These are phyloP conservation scores for Psilopogon haemacephalus DNA, from an alignment of 2,113 vertebrate genomes.

Conservation along the genomic window DNA sequence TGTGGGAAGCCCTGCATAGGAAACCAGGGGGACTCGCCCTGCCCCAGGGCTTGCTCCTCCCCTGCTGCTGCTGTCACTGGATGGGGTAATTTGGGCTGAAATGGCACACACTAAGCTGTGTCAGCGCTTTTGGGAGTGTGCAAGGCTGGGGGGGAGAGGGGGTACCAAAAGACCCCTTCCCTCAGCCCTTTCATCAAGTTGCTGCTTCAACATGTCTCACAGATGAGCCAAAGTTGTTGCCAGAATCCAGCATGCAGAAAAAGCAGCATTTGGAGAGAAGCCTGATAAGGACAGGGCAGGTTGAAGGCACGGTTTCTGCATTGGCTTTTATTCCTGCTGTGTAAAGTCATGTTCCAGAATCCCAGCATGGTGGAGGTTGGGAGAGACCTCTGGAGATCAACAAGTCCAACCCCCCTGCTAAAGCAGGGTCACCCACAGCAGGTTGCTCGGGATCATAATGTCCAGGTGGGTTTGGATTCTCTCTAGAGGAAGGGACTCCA, in stretches of 20 bases:
- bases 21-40: neutral
- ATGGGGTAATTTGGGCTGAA: neutral
- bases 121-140: neutral
- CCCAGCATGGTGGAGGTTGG: too few species aligned
- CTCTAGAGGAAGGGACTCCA: too few species aligned
- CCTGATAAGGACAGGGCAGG: neutral
- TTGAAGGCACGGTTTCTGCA: neutral
- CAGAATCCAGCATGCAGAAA: rapidly evolving
- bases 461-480: too few species aligned
- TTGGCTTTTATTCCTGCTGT: neutral
- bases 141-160: neutral
- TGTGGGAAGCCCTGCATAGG: neutral
- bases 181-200: rapidly evolving
- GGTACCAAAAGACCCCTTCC: neutral
- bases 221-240: neutral
- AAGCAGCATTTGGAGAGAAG: neutral
- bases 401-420: too few species aligned
- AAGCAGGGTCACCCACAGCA: too few species aligned
- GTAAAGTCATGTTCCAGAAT: neutral
- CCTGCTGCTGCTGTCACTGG: neutral
- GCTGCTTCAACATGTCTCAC: rapidly evolving
- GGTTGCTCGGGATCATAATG: too few species aligned
- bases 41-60: neutral
- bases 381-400: too few species aligned
- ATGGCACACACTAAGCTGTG: rapidly evolving